Percentiles rank a stretch among this genome's conserved stretches.
Conservation (phyloP, 2,888 invertebrate species). For the Mesorhabditis spiculigera region DNA sequence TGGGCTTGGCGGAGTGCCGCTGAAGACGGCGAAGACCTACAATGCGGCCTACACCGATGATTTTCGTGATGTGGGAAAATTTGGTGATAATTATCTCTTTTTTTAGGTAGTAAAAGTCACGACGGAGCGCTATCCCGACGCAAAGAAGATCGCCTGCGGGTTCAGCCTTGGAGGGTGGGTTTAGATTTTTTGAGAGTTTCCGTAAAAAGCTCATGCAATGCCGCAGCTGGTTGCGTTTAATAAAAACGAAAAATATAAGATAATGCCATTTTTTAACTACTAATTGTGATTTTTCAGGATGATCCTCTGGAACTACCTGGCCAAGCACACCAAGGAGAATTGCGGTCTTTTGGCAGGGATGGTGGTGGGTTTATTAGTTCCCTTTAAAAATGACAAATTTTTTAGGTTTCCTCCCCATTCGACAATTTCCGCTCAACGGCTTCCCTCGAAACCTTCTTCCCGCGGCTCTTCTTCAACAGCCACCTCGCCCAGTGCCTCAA, state of each 20-base stretch:
- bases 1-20: slow-evolving; percentile 68
- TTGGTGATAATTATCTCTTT: too few species aligned
- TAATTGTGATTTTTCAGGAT: slow-evolving; percentile 62
- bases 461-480: slow-evolving; percentile 72
- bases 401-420: not conserved
- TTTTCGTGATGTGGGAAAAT: slow-evolving; percentile 60
- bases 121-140: slow-evolving; percentile 65
- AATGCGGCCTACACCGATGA: slow-evolving; percentile 80
- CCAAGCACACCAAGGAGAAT: slow-evolving; percentile 59
- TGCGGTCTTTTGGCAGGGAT: slow-evolving; percentile 72
- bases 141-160: slow-evolving; percentile 74
- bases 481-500: slow-evolving; percentile 68
- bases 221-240: not conserved
- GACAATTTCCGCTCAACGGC: not conserved
- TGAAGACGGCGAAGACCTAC: slow-evolving; percentile 66
- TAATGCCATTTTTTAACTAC: not conserved
- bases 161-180: slow-evolving; percentile 77
- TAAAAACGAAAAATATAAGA: not conserved
- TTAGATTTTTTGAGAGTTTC: not conserved
- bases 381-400: not conserved
- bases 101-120: slow-evolving; percentile 73
- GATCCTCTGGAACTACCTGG: slow-evolving; percentile 75
- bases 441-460: slow-evolving; percentile 65
- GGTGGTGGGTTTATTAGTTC: slow-evolving; percentile 23
- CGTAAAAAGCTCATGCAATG: not conserved